Conservation (phyloP, 1,140 invertebrate species). For the Ericerus pela region DNA sequence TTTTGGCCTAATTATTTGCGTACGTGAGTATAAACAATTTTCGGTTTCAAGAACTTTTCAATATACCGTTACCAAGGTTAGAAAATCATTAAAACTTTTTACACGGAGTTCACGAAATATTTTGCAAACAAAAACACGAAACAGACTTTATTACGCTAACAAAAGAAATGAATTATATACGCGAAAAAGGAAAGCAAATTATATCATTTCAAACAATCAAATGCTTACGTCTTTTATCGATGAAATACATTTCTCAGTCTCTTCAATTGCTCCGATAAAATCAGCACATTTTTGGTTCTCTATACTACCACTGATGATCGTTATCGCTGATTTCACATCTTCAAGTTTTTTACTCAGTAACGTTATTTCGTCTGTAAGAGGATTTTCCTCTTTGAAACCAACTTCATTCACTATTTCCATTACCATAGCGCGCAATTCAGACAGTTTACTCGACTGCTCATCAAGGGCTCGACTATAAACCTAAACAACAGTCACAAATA, state of each 20-base stretch:
- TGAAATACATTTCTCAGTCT: background rate
- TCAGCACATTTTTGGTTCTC: background rate
- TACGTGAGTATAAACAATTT: background rate
- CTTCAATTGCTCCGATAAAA: background rate
- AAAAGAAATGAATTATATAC: too few relatives aligned
- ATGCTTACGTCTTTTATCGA: background rate
- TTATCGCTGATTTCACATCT: constrained; percentile 36
- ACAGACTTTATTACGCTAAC: too few relatives aligned
- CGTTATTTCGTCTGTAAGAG: constrained; percentile 58
- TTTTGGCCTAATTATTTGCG: too few relatives aligned
- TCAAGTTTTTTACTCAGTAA: constrained; percentile 57
- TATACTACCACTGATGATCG: background rate
- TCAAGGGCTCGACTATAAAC: background rate
- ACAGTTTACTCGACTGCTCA: constrained; percentile 46
- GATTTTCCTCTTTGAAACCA: constrained; percentile 46
- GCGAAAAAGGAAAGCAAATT: too few relatives aligned
- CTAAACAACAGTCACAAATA: background rate
- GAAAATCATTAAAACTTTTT: constrained; percentile 1
- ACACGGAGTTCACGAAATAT: background rate
- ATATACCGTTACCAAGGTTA: background rate
- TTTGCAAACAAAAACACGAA: too few relatives aligned
- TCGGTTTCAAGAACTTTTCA: too few relatives aligned
- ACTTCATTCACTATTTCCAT: constrained; percentile 59
- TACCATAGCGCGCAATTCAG: constrained; percentile 53
- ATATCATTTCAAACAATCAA: too few relatives aligned